Evolutionary conservation across 1,140 invertebrate species (phyloP), one percentile per base, ranked within the genome.

Genomic region (Zaprionus ghesquierei): DNA sequence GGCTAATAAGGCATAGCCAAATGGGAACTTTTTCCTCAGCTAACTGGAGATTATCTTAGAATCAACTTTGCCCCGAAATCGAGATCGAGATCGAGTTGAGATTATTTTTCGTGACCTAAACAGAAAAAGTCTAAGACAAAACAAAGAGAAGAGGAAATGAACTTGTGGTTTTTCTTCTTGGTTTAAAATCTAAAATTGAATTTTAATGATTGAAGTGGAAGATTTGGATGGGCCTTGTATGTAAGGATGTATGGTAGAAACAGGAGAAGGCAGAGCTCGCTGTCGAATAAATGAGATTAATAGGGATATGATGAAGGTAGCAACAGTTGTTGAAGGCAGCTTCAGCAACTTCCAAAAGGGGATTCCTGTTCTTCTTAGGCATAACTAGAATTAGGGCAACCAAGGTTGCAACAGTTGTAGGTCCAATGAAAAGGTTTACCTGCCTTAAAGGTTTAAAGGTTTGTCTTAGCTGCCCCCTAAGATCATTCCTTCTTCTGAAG

Each of bases 1-100:
- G 71, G 79, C 75, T 65, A 86, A 86, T 77, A 85, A 84, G 71
- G 63, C 72, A 64, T 56, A 76, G 58, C 69, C 54, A 81, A 81
- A 73, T 62, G 55, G 73, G 53, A 69, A 51, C 29, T 46, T 35
- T 23, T 8, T n/a, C 35, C 6, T 8, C 35, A 9, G n/a, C 6
- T 8, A n/a, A 41, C n/a, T 41, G 35, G 15, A n/a, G 15, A 41
- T 41, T 2, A 41, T 15, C 35, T 8, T 41, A 25, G 35, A 20
- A 35, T 66, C 53, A 41, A 61, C 41, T 50, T 49, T 54, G 41
- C 23, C 54, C 60, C n/a, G 5, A 63, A 51, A 69, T 61, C 38
- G 20, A 18, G 41, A 31, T 41, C n/a, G 5, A 63, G 58, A 69
- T 61, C 38, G 20, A 18, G 41, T 44, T 41, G n/a, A 31, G 29